Percentiles rank a stretch among this genome's conserved stretches.
These are phyloP conservation scores for Neosilurus mollespiculum DNA, from an alignment of 2,797 vertebrate genomes.

Conservation along the genomic window DNA sequence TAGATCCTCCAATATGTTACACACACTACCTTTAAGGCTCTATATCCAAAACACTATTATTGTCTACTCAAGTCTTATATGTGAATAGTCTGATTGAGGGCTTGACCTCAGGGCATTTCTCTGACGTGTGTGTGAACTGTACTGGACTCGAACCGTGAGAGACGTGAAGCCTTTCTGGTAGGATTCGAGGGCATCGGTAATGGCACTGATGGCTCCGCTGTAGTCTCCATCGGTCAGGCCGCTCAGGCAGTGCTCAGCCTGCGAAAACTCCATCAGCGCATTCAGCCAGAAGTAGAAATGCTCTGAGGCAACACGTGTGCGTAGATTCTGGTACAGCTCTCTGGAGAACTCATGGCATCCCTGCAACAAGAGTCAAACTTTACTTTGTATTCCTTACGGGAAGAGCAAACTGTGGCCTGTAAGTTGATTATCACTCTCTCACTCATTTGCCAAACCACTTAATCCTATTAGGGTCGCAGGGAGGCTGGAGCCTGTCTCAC, in stretches of 20 bases:
- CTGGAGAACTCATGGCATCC: slow-evolving; percentile 95
- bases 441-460: too few species aligned
- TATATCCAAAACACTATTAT: not conserved
- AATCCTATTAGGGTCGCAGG: too few species aligned
- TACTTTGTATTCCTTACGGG: not conserved
- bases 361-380: slow-evolving; percentile 62
- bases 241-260: slow-evolving; percentile 90
- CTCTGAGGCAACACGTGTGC: slow-evolving; percentile 94
- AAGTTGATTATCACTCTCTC: not conserved
- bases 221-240: slow-evolving; percentile 85
- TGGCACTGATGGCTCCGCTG: slow-evolving; percentile 87
- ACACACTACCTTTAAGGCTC: not conserved
- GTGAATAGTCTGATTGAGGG: not conserved
- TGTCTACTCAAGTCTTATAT: not conserved
- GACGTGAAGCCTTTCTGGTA: slow-evolving; percentile 98
- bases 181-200: slow-evolving; percentile 89
- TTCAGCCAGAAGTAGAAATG: slow-evolving; percentile 99
- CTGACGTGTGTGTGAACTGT: not conserved
- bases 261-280: slow-evolving; percentile 96
- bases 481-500: too few species aligned
- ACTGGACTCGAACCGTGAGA: slow-evolving; percentile 83
- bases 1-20: too few species aligned
- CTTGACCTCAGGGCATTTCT: not conserved
- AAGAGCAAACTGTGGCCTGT: not conserved
- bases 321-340: slow-evolving; percentile 92